These are phyloP conservation scores for Thymelicus sylvestris DNA, from an alignment of 2,888 invertebrate species.

Conservation along the genomic window DNA sequence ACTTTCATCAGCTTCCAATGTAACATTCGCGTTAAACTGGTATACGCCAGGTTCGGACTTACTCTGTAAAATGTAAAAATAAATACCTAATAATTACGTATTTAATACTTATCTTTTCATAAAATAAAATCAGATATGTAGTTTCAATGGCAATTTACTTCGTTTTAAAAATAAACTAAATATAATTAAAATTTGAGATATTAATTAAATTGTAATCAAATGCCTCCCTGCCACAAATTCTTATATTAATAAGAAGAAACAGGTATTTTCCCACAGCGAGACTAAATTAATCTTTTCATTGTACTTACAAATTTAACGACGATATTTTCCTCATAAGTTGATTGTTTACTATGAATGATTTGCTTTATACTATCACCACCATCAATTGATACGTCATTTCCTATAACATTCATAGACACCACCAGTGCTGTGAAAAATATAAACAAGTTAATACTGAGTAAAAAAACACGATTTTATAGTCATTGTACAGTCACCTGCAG, in stretches of 20 bases:
- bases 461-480: background rate
- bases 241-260: too few relatives aligned
- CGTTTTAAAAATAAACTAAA: too few relatives aligned
- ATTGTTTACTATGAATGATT: conserved; percentile 34
- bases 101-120: too few relatives aligned
- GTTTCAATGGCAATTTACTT: too few relatives aligned
- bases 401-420: conserved; percentile 47
- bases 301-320: conserved; percentile 53
- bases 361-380: conserved; percentile 35
- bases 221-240: too few relatives aligned
- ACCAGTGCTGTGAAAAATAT: conserved; percentile 49
- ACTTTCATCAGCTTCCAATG: background rate
- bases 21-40: conserved; percentile 49
- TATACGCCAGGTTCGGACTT: conserved; percentile 48
- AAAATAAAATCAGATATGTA: too few relatives aligned
- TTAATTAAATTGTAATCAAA: too few relatives aligned
- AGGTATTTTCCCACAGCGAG: background rate
- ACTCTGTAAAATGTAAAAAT: conserved; percentile 45
- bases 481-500: too few relatives aligned
- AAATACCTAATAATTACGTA: background rate
- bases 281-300: background rate
- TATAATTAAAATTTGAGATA: too few relatives aligned
- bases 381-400: conserved; percentile 45
- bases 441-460: background rate
- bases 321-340: conserved; percentile 44